Base-by-base conservation (phyloP, 2,888 invertebrate genomes). In the Busseola fusca region DNA sequence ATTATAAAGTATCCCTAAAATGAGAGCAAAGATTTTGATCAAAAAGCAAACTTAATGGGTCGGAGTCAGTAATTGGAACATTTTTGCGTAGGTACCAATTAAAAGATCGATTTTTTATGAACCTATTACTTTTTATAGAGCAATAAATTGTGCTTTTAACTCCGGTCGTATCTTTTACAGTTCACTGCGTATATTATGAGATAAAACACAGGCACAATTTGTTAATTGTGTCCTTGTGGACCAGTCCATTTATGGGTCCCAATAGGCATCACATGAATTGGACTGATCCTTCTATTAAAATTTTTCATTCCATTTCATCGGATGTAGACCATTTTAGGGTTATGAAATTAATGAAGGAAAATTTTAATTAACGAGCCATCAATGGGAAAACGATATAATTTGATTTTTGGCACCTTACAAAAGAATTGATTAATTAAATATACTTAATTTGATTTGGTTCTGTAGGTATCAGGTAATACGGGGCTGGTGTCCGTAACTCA, bases 151-250 rank as follows among this genome's bases (percentile, higher is more conserved):
- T 62, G 59, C 54, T 76, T 75, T 81, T 70, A 76, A 76, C 73
- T 56, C 66, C 66, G 68, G 65, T 73, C 73, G 66, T 77, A 73
- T 75, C 58, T 76, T 72, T 76, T 74, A 63, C 50, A 74, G 71
- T 76, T 76, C 40, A 56, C 18, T 82, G 48, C 57, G 70, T 72
- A 68, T 68, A 70, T 64, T 72, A 79, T 65, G 66, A 67, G 72
- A 83, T 79, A 60, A 78, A 84, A 75, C 59, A 70, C 59, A 70
- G 69, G 45, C 52, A 80, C 70, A 84, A 81, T 83, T 84, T 72
- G 72, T 74, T 78, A 77, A 80, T 82, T 76, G 63, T 69, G 69
- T 74, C 62, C 64, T 64, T 12, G 37, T 69, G 45, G 64, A 76
- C 67, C 50, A 67, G 45, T 37, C 21, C 16, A 57, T 62, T 75